Base-by-base conservation (phyloP, 1,140 invertebrate genomes). In the Archegozetes longisetosus region DNA sequence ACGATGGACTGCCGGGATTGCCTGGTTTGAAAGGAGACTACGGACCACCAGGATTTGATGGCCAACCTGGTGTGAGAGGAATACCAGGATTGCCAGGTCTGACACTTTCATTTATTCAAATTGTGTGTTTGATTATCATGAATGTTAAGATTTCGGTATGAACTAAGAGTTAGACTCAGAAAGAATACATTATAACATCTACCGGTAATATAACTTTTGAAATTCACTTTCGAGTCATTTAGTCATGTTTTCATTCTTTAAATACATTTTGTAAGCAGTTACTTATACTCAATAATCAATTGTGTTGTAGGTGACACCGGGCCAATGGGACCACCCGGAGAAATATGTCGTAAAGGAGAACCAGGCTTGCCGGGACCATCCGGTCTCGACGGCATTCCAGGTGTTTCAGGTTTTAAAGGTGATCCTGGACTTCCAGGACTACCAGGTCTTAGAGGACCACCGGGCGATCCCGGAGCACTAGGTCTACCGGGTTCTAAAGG, bases 381-480 rank as follows among this genome's bases (percentile, higher is more conserved):
- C n/a, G 50, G 50, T n/a, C 3, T 54, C 60, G 52, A 50, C 29
- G 17, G 28, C 55, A 24, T 51, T 49, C 55, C 24, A 50, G n/a
- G 46, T 40, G 6, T 9, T 40, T 25, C 62, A 60, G 27, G 24
- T 61, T n/a, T 22, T 26, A 52, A 60, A 62, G 53, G 80, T 49
- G 14, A 66, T 6, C 53, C 63, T 46, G 81, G 80, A 51, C 62
- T 61, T 28, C 69, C 71, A 48, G 79, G 64, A 53, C 1, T 40
- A 22, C 14, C 32, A 9, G 32, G 32, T 40, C 32, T 9, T 9
- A 40, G 32, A 57, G 40, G 49, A 40, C 32, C 17, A 9, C 32
- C 32, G 17, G 32, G 32, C 57, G 60, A 61, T 47, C 64, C 64
- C 52, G 72, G 73, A 27, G 32, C 57, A 22, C 60, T 64, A 48